Percentiles rank a stretch among this genome's conserved stretches.
These are phyloP conservation scores for Hirtodrosophila confusa DNA, from an alignment of 2,888 invertebrate species.

Conservation along the genomic window DNA sequence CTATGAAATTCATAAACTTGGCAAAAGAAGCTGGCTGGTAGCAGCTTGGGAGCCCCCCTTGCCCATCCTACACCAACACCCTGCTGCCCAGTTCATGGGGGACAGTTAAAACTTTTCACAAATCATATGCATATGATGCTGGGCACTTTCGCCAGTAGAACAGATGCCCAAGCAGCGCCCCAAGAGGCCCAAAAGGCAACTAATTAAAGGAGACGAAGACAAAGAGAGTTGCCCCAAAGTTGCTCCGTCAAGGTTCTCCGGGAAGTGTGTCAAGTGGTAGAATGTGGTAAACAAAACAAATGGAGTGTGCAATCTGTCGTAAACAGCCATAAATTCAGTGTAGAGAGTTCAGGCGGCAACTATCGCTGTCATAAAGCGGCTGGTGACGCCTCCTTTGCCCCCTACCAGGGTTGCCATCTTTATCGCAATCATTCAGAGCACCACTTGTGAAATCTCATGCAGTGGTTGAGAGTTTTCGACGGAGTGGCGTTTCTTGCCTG, in stretches of 20 bases:
- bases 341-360: constrained; percentile 54
- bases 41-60: constrained; percentile 22
- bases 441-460: constrained; percentile 69
- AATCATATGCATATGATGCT: constrained; percentile 78
- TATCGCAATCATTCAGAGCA: constrained; percentile 76
- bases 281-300: constrained; percentile 78
- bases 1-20: constrained; percentile 80
- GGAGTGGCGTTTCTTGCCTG: constrained; percentile 43
- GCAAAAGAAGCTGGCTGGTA: constrained; percentile 57
- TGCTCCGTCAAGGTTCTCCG: constrained; percentile 35
- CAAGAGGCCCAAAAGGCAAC: constrained; percentile 50
- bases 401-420: constrained; percentile 49
- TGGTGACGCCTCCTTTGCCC: neutral
- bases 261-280: constrained; percentile 71
- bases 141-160: constrained; percentile 44
- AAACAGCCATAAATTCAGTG: constrained; percentile 78
- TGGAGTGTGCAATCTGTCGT: constrained; percentile 81
- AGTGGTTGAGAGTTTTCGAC: constrained; percentile 30
- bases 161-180: constrained; percentile 34
- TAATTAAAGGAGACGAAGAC: constrained; percentile 61
- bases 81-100: constrained; percentile 14
- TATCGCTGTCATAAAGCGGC: constrained; percentile 52
- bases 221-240: constrained; percentile 20
- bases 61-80: neutral
- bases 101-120: constrained; percentile 72